Conservation (phyloP, 2,888 invertebrate genomes). For the Drosophila anceps region DNA sequence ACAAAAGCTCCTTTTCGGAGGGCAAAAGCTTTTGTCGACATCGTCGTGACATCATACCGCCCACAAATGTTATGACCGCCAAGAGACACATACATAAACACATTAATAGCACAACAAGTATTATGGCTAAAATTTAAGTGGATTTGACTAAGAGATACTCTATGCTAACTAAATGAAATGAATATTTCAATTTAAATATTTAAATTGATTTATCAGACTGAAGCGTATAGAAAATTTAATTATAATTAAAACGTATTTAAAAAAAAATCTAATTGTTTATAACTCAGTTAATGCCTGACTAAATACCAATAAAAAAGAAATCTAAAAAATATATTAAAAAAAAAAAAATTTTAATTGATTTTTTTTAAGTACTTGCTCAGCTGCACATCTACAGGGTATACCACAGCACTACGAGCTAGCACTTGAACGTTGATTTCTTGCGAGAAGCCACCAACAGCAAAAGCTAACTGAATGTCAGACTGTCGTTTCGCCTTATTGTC, state of each 20-base stretch:
- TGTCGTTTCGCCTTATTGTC: slow-evolving; percentile 29
- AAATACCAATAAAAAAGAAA: neutral
- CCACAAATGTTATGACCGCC: slow-evolving; percentile 42
- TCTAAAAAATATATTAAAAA: neutral
- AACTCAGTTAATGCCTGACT: neutral
- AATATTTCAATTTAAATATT: neutral
- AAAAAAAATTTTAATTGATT: neutral
- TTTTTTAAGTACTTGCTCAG: neutral
- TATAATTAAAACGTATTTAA: too few relatives aligned
- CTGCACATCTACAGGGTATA: slow-evolving; percentile 25
- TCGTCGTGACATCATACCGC: slow-evolving; percentile 55
- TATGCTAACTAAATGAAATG: neutral
- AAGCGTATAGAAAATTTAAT: too few relatives aligned
- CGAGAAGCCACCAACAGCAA: slow-evolving; percentile 38
- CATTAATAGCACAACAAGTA: slow-evolving; percentile 53
- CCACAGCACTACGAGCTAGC: slow-evolving; percentile 2
- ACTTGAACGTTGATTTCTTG: slow-evolving; percentile 48
- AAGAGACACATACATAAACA: slow-evolving; percentile 22
- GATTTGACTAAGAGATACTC: slow-evolving; percentile 19
- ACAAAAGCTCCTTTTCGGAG: slow-evolving; percentile 42
- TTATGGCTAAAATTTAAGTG: neutral
- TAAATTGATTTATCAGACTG: too few relatives aligned
- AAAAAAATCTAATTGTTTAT: neutral
- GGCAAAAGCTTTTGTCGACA: slow-evolving; percentile 46
- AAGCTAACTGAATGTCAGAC: slow-evolving; percentile 29